Conservation (phyloP, 2,797 vertebrate species). For the Varecia variegata region DNA sequence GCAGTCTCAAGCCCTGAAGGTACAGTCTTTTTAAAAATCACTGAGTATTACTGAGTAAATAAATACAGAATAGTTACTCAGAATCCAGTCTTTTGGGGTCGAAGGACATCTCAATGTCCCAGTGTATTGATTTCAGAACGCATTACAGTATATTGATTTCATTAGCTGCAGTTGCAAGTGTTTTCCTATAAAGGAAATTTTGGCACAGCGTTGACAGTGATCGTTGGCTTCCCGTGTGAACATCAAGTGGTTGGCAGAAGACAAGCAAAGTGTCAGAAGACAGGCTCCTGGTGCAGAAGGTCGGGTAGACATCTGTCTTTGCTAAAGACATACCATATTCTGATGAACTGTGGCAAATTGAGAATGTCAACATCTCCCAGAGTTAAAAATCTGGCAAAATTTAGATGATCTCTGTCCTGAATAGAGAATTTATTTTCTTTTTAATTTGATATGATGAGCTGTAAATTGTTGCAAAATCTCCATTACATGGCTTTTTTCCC, state of each 20-base stretch:
- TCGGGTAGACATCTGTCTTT: constrained; percentile 28
- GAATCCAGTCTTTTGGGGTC: not conserved
- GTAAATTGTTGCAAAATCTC: constrained; percentile 17
- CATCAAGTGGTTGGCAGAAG: constrained; percentile 20
- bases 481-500: not conserved
- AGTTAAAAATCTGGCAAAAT: constrained; percentile 32
- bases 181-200: not conserved
- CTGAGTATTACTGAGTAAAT: not conserved
- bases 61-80: not conserved
- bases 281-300: not conserved
- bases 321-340: not conserved
- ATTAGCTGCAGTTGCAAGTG: not conserved
- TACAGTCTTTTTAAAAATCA: not conserved
- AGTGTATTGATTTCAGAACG: not conserved
- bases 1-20: not conserved
- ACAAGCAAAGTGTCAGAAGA: not conserved
- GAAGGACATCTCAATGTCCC: not conserved
- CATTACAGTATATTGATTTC: not conserved
- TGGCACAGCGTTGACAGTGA: not conserved
- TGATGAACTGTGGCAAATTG: constrained; percentile 29
- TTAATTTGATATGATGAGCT: constrained; percentile 32
- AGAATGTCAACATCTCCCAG: constrained; percentile 12
- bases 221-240: not conserved
- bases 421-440: not conserved
- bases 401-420: not conserved